These are phyloP conservation scores for Drosophila lowei DNA, from an alignment of 1,140 invertebrate genomes.

Conservation along the genomic window DNA sequence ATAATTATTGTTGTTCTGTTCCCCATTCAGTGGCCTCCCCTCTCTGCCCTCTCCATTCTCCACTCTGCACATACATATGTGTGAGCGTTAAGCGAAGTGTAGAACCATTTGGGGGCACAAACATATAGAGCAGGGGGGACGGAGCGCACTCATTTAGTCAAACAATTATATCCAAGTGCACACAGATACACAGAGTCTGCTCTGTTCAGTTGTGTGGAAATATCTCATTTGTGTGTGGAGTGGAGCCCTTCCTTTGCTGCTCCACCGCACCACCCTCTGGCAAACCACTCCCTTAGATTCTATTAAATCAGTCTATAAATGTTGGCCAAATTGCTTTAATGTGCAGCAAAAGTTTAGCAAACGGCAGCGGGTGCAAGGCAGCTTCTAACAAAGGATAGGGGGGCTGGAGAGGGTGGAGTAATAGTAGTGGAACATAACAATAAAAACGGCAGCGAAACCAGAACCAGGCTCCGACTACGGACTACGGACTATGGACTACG, in stretches of 20 bases:
- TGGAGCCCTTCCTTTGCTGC: not conserved
- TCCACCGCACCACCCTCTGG: not conserved
- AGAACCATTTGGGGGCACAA: slow-evolving; percentile 27
- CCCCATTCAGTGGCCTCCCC: slow-evolving; percentile 5
- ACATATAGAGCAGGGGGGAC: slow-evolving; percentile 15
- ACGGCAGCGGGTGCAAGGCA: not conserved
- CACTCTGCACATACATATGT: slow-evolving; percentile 20
- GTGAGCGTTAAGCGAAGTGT: slow-evolving; percentile 49
- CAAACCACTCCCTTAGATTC: not conserved
- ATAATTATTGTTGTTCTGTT: slow-evolving; percentile 59
- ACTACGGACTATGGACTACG: slow-evolving; percentile 57
- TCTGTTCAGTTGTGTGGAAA: slow-evolving; percentile 71
- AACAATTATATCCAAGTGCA: slow-evolving; percentile 72
- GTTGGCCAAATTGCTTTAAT: slow-evolving; percentile 67
- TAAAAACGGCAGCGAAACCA: slow-evolving; percentile 62
- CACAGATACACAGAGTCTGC: slow-evolving; percentile 37
- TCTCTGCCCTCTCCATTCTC: not conserved
- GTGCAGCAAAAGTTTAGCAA: slow-evolving; percentile 57
- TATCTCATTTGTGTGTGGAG: slow-evolving; percentile 54
- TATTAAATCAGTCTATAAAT: slow-evolving; percentile 68
- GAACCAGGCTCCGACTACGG: slow-evolving; percentile 13
- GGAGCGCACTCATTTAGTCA: slow-evolving; percentile 69
- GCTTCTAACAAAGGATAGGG: no score
- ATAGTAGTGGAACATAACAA: slow-evolving; percentile 56
- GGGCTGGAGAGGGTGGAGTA: not conserved